These are phyloP conservation scores for Schizothorax lantsangensis DNA, from an alignment of 2,797 vertebrate species.

Conservation along the genomic window DNA sequence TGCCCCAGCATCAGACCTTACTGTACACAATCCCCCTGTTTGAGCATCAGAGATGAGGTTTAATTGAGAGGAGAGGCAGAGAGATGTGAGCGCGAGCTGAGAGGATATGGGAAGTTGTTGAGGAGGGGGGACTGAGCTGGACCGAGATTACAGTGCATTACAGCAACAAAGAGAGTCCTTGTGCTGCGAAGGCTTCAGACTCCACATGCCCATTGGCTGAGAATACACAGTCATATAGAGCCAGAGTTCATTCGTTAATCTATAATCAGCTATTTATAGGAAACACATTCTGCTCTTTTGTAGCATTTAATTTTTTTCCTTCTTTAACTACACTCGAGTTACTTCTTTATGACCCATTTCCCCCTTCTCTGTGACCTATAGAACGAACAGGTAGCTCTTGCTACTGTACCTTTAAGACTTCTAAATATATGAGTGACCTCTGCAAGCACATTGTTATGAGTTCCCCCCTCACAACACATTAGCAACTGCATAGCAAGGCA, in stretches of 20 bases:
- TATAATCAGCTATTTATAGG: background rate
- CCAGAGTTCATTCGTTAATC: background rate
- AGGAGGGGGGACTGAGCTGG: constrained; percentile 1
- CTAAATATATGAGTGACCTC: background rate
- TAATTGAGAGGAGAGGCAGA: constrained; percentile 29
- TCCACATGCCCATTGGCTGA: constrained; percentile 25
- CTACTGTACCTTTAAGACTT: background rate
- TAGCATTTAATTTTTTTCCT: background rate
- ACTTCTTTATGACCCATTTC: background rate
- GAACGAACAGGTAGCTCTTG: background rate
- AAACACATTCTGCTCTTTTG: background rate
- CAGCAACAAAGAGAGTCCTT: constrained; percentile 51
- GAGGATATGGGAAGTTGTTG: constrained; percentile 12
- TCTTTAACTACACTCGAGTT: background rate
- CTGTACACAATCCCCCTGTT: constrained; percentile 42
- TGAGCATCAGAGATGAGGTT: constrained; percentile 42
- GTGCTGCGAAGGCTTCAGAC: constrained; percentile 14
- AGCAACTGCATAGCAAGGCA: background rate
- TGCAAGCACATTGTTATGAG: background rate
- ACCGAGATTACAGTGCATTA: constrained; percentile 44
- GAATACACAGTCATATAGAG: constrained; percentile 23
- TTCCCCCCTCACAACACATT: background rate
- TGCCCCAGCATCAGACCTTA: constrained; percentile 19
- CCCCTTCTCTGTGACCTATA: background rate
- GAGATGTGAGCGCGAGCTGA: background rate